Conservation (phyloP, 2,888 invertebrate species). For the Eilema caniola region DNA sequence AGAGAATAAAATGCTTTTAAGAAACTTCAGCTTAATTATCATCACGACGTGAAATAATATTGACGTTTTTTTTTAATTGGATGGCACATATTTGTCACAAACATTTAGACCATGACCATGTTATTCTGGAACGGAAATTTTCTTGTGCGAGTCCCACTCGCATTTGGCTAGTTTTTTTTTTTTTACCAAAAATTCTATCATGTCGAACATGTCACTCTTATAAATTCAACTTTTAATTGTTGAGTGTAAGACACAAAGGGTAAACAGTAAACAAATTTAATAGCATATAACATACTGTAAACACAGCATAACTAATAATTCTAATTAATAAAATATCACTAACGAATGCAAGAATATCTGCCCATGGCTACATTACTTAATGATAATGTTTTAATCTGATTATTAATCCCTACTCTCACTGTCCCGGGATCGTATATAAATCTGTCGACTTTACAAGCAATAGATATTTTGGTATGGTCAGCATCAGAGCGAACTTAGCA, state of each 20-base stretch:
- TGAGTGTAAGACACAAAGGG: background rate
- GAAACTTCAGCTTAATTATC: no score
- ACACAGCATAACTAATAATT: background rate
- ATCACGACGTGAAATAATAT: no score
- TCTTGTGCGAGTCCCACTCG: no score
- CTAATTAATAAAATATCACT: conserved; percentile 1
- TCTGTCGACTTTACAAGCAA: background rate
- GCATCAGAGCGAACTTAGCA: no score
- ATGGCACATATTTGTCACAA: no score
- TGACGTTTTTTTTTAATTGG: no score
- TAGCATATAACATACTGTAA: background rate
- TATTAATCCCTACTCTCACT: background rate
- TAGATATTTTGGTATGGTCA: background rate
- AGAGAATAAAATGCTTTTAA: no score
- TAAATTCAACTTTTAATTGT: background rate
- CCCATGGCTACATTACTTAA: background rate
- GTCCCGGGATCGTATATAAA: background rate
- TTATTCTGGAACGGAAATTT: no score
- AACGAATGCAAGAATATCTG: background rate
- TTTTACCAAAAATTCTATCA: no score
- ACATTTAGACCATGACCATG: no score
- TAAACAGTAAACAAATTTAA: background rate
- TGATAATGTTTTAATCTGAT: background rate
- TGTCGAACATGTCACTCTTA: no score
- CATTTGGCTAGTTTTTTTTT: no score